Base-by-base conservation (phyloP, 2,888 invertebrate genomes). In the Melinaea marsaeus region DNA sequence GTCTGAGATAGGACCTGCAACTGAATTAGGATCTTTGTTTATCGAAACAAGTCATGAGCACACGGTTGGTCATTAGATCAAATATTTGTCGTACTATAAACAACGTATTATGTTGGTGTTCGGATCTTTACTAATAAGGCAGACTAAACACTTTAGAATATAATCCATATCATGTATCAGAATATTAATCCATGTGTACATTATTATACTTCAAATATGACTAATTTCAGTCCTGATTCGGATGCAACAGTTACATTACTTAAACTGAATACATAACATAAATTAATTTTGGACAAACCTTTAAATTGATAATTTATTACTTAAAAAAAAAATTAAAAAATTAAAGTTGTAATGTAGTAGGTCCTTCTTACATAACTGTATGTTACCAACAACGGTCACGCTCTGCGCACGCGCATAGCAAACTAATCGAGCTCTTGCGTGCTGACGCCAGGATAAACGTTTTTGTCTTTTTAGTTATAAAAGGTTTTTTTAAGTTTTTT, bases 371-470 rank as follows among this genome's bases (percentile, higher is more conserved):
- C 55, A 55, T 68, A 62, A 68, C 67, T 58, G 65, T 68, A 67
- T 13, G 54, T 58, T 42, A 61, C 55, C 59, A 69, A 69, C 64
- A 64, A 67, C 65, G 66, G 81, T 85, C 85, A 85, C 84, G 85
- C 84, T 72, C 70, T 71, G 76, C 81, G 84, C 83, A 85, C 85
- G 86, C 88, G 86, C 84, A 81, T 64, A 55, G 84, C 79, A 85
- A 86, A 75, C 78, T 79, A 84, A 85, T 81, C 81, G 75, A 70
- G 63, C 54, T 63, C 69, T 68, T 69, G 60, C 69, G 56, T 63
- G 57, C 56, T 63, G 57, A 61, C 64, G 56, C 65, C 60, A 63
- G 63, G 47, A 55, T 58, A 61, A 64, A n/a, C 55, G 34, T 59
- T 45, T 57, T 59, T 62, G 64, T 62, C 62, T 58, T 47, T 55